Evolutionary conservation across 2,888 invertebrate genomes (phyloP).

Genomic region (Gastracanthus pulcherrimus): DNA sequence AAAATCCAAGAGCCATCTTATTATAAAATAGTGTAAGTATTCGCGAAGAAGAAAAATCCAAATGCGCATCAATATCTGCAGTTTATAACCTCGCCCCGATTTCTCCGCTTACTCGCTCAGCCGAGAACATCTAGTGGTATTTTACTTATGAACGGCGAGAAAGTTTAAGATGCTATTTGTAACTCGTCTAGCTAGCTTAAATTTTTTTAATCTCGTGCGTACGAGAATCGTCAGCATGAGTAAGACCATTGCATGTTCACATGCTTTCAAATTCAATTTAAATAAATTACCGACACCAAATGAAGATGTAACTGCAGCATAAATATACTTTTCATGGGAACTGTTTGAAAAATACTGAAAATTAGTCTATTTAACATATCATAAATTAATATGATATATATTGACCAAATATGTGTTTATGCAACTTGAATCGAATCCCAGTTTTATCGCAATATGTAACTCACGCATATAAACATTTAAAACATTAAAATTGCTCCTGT

Average conservation of each 20-base stretch:
- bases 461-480: too few species aligned
- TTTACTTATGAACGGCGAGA: constrained; percentile 25
- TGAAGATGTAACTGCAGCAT: constrained; percentile 23
- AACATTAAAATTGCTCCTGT: background rate
- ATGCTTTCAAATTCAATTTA: constrained; percentile 16
- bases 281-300: constrained; percentile 8
- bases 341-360: background rate
- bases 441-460: too few species aligned
- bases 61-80: constrained; percentile 43
- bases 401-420: background rate
- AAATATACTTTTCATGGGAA: background rate
- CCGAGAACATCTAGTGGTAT: constrained; percentile 4
- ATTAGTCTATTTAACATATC: background rate
- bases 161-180: constrained; percentile 45
- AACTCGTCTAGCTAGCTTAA: background rate
- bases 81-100: constrained; percentile 55
- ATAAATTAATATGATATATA: background rate
- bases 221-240: constrained; percentile 45
- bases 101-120: constrained; percentile 19
- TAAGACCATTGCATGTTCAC: constrained; percentile 9
- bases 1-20: background rate
- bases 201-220: background rate
- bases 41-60: background rate
- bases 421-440: background rate
- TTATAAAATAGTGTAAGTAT: constrained; percentile 28